These are phyloP conservation scores for Oncorhynchus clarkii DNA, from an alignment of 2,113 vertebrate genomes.

Conservation along the genomic window DNA sequence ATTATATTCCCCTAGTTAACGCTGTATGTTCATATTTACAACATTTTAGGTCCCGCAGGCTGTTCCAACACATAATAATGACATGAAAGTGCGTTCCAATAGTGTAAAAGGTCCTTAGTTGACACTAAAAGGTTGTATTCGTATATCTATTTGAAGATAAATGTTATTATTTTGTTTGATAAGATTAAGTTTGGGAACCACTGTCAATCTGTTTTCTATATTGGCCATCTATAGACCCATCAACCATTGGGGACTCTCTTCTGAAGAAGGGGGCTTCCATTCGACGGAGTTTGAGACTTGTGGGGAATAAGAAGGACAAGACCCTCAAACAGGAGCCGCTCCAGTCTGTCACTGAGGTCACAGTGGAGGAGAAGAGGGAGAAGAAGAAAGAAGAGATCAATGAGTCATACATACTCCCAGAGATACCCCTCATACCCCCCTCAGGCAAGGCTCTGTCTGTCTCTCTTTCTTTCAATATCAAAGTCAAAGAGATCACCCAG, in stretches of 20 bases:
- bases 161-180: no score
- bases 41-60: no score
- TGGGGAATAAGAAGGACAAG: slow-evolving; percentile 37
- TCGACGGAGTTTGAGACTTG: slow-evolving; percentile 33
- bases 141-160: no score
- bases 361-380: background rate
- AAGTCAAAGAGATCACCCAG: no score
- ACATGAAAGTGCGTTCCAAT: no score
- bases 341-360: background rate
- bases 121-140: no score
- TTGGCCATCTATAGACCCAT: slow-evolving; percentile 36
- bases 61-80: no score
- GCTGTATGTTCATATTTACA: no score
- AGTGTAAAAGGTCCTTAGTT: no score
- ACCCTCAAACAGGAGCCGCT: background rate
- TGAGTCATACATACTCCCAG: slow-evolving; percentile 60
- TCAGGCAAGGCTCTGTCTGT: slow-evolving; percentile 60
- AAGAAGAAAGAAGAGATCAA: slow-evolving; percentile 24
- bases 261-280: slow-evolving; percentile 23
- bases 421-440: slow-evolving; percentile 60
- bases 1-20: no score
- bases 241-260: background rate
- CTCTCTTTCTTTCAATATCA: no score
- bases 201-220: background rate
- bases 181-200: no score